Percentiles rank a stretch among this genome's conserved stretches.
Conservation (phyloP, 2,888 invertebrate genomes). For the Nematopogon swammerdamellus region DNA sequence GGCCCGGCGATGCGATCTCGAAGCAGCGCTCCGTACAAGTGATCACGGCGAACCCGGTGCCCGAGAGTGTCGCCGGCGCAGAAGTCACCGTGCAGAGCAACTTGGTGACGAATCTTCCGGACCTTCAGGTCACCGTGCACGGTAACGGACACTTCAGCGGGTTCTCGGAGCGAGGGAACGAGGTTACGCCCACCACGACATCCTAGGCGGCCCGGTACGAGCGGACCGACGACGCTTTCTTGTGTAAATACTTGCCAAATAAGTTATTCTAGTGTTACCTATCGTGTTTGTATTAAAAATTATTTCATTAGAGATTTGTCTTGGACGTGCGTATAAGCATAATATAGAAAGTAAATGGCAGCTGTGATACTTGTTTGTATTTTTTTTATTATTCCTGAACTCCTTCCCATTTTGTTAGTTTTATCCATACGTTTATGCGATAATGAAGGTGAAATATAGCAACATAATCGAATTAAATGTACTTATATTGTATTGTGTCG, state of each 20-base stretch:
- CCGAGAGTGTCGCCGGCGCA: conserved; percentile 6
- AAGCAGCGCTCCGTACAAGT: conserved; percentile 4
- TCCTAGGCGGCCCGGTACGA: conserved; percentile 1
- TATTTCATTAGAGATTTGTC: conserved; percentile 15
- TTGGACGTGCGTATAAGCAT: conserved; percentile 6
- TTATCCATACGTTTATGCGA: too few relatives aligned
- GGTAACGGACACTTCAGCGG: conserved; percentile 29
- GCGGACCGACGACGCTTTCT: neutral
- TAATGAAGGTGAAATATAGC: too few relatives aligned
- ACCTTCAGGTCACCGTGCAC: conserved; percentile 27
- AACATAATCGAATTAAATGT: neutral
- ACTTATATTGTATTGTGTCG: too few relatives aligned
- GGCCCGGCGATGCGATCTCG: conserved; percentile 9
- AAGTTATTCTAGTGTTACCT: conserved; percentile 28
- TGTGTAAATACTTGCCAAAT: conserved; percentile 10
- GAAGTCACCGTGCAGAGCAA: conserved; percentile 6
- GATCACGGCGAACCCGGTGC: neutral
- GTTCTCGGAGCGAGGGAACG: conserved; percentile 34
- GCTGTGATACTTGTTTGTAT: conserved; percentile 29
- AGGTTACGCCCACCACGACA: conserved; percentile 14
- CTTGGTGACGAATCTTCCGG: conserved; percentile 15
- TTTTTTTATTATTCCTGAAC: conserved; percentile 1
- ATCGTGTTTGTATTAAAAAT: too few relatives aligned
- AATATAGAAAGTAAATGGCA: conserved; percentile 33
- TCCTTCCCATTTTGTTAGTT: too few relatives aligned